Evolutionary conservation across 2,888 invertebrate genomes (phyloP).

Genomic region (Drosophila putrida): DNA sequence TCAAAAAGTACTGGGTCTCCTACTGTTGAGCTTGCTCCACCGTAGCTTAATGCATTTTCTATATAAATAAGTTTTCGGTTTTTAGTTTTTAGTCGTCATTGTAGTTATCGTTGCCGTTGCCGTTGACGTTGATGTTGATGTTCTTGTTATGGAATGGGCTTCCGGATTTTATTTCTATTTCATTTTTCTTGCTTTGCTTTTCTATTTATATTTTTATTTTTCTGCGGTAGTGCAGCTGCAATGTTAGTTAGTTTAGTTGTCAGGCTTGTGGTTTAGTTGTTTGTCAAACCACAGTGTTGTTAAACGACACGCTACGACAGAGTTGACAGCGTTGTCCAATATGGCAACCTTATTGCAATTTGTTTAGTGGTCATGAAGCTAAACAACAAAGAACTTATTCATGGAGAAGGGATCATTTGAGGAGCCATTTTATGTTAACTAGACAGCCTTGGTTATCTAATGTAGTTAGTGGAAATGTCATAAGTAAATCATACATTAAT

Average conservation of each 20-base stretch:
- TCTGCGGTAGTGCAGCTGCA: slow-evolving; percentile 41
- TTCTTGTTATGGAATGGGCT: slow-evolving; percentile 33
- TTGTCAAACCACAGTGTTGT: slow-evolving; percentile 46
- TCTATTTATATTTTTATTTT: neutral
- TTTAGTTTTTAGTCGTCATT: slow-evolving; percentile 33
- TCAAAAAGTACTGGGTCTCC: too few relatives aligned
- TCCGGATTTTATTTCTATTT: slow-evolving; percentile 14
- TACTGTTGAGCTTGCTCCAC: too few relatives aligned
- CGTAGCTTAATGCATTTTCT: slow-evolving; percentile 70
- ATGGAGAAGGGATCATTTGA: neutral
- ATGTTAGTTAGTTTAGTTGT: slow-evolving; percentile 53
- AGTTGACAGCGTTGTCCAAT: slow-evolving; percentile 38
- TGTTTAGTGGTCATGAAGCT: slow-evolving; percentile 1
- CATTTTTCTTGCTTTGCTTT: neutral
- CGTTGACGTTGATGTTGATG: slow-evolving; percentile 19
- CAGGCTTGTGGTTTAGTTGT: slow-evolving; percentile 53
- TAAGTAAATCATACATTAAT: neutral
- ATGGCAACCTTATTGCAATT: slow-evolving; percentile 28
- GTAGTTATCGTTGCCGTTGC: slow-evolving; percentile 26
- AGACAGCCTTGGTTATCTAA: neutral
- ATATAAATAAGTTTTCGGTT: slow-evolving; percentile 73
- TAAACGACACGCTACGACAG: slow-evolving; percentile 43
- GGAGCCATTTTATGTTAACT: slow-evolving; percentile 6
- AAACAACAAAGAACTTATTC: neutral
- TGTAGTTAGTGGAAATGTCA: neutral